Evolutionary conservation across 2,888 invertebrate species (phyloP).

Genomic region (Margaritifera margaritifera): DNA sequence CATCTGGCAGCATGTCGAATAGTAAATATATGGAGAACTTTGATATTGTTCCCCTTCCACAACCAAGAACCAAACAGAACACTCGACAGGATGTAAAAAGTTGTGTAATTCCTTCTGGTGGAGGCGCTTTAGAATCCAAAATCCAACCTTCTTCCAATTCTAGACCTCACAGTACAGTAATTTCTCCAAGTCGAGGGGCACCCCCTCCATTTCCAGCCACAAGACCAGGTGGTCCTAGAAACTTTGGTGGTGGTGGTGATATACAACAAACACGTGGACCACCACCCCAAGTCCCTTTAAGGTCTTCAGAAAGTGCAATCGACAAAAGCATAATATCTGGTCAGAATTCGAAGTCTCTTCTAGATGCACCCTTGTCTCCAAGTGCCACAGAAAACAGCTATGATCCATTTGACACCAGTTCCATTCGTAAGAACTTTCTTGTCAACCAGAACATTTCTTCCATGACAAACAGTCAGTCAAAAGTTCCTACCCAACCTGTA

Average conservation of each 20-base stretch:
- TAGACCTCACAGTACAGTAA: background rate
- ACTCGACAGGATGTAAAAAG: constrained; percentile 55
- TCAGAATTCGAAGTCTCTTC: constrained; percentile 23
- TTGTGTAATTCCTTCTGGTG: constrained; percentile 20
- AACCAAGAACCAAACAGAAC: constrained; percentile 39
- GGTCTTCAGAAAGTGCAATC: constrained; percentile 22
- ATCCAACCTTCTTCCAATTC: background rate
- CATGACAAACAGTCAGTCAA: background rate
- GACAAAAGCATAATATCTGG: constrained; percentile 23
- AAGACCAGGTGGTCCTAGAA: background rate
- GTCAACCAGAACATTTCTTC: constrained; percentile 14
- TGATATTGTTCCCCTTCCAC: constrained; percentile 3
- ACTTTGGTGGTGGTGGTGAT: background rate
- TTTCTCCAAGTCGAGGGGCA: background rate
- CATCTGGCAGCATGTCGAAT: constrained; percentile 25
- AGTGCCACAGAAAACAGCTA: constrained; percentile 6
- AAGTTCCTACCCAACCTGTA: constrained; percentile 6
- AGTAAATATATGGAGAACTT: constrained; percentile 20
- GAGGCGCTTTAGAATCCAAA: background rate
- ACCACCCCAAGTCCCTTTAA: constrained; percentile 35
- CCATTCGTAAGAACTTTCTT: constrained; percentile 30
- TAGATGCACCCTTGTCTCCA: constrained; percentile 46
- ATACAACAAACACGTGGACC: background rate
- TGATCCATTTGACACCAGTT: constrained; percentile 56
- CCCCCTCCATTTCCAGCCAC: background rate